Percentiles rank a stretch among this genome's conserved stretches.
Conservation (phyloP, 2,113 vertebrate genomes). For the Oryzias melastigma region DNA sequence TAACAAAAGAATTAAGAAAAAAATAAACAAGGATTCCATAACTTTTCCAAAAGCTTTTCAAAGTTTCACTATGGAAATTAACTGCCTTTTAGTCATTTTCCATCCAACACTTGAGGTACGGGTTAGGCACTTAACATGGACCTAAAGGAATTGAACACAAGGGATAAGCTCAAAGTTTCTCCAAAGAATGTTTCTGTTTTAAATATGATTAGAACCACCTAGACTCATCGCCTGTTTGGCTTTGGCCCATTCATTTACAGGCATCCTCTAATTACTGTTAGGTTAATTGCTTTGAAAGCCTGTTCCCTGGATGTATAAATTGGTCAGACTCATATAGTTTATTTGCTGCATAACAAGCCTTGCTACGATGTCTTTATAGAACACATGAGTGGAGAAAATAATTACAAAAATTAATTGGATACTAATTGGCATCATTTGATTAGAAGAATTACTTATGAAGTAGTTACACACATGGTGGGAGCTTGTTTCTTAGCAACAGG, state of each 20-base stretch:
- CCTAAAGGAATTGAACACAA: too few species aligned
- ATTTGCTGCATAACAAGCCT: constrained; percentile 6
- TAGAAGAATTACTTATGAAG: constrained; percentile 1
- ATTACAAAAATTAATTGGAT: constrained; percentile 24
- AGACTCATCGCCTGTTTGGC: constrained; percentile 20
- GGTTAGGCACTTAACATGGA: too few species aligned
- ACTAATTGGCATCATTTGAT: constrained; percentile 23
- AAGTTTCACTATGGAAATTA: too few species aligned
- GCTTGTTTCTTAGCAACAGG: constrained; percentile 21
- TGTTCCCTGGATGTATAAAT: constrained; percentile 8
- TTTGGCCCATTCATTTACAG: constrained; percentile 41
- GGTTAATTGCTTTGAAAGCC: constrained; percentile 56
- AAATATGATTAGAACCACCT: constrained; percentile 9
- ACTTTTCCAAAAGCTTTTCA: too few species aligned
- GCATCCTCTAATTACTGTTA: constrained; percentile 50
- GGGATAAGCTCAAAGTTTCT: too few species aligned
- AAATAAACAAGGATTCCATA: too few species aligned
- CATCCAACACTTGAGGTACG: too few species aligned
- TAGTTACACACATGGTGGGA: constrained; percentile 1
- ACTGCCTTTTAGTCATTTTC: too few species aligned
- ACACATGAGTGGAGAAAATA: constrained; percentile 19
- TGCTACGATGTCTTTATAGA: constrained; percentile 21
- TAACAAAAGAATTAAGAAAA: too few species aligned
- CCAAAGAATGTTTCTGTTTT: neutral
- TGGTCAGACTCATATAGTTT: constrained; percentile 15